Conservation (phyloP, 2,888 invertebrate genomes). For the Buathra laborator region DNA sequence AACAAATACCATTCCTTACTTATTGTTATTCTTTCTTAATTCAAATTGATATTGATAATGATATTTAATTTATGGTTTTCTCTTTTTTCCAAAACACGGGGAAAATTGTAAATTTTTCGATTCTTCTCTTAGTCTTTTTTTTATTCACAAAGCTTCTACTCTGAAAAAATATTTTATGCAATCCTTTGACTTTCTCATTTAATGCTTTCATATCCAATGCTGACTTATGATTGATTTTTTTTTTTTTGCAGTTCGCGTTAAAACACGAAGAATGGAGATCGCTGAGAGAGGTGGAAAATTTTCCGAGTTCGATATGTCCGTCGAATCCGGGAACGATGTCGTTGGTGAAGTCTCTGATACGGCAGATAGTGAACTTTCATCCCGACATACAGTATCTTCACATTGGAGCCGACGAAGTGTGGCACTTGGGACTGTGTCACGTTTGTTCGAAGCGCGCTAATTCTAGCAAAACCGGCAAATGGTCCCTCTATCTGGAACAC, state of each 20-base stretch:
- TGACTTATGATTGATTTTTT: not conserved
- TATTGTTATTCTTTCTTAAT: too few species aligned
- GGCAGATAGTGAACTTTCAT: constrained; percentile 90
- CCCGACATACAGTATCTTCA: constrained; percentile 89
- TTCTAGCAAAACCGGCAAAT: constrained; percentile 86
- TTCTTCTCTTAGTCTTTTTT: too few species aligned
- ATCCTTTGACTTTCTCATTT: too few species aligned
- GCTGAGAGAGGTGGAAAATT: constrained; percentile 89
- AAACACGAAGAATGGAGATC: constrained; percentile 90
- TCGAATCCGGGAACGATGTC: constrained; percentile 88
- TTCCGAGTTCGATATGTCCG: constrained; percentile 92
- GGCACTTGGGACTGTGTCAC: constrained; percentile 89
- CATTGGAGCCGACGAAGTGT: constrained; percentile 94
- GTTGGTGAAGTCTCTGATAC: constrained; percentile 89
- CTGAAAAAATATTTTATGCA: too few species aligned
- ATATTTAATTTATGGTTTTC: too few species aligned
- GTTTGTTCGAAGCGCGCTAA: constrained; percentile 86
- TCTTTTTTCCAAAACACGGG: too few species aligned
- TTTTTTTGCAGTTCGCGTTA: constrained; percentile 88
- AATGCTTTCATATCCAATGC: not conserved
- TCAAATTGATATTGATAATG: too few species aligned
- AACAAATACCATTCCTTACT: too few species aligned
- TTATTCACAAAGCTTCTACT: too few species aligned
- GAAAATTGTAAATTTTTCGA: too few species aligned
- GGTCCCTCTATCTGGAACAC: constrained; percentile 89